Conservation (phyloP, 2,113 vertebrate species). For the Sula dactylatra region DNA sequence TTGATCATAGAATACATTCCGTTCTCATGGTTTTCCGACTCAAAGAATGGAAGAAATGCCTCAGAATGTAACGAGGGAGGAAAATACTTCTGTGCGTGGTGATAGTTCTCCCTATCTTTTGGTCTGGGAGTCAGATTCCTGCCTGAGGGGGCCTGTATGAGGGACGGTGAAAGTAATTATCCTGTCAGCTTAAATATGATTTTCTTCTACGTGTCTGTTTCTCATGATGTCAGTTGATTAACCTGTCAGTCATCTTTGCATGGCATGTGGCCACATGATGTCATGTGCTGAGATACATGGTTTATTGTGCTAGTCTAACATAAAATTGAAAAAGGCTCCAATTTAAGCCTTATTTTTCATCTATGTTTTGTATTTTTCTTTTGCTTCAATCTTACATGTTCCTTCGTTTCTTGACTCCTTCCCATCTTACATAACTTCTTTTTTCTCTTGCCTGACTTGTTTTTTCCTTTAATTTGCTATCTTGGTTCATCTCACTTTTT, state of each 20-base stretch:
- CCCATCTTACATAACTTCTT: not conserved
- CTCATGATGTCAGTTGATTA: constrained; percentile 27
- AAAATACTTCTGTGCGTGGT: constrained; percentile 4
- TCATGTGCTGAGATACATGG: not conserved
- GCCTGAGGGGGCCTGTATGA: not conserved
- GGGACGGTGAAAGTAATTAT: constrained; percentile 35
- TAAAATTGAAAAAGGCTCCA: not conserved
- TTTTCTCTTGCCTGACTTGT: not conserved
- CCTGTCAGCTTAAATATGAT: constrained; percentile 8
- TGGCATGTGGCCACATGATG: constrained; percentile 26
- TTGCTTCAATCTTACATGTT: not conserved
- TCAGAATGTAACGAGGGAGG: not conserved
- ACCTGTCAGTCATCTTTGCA: not conserved
- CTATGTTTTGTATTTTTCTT: not conserved
- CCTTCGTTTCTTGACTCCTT: not conserved
- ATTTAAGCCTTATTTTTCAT: not conserved
- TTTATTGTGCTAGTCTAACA: not conserved
- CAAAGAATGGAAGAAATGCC: constrained; percentile 36
- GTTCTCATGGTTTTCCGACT: constrained; percentile 8
- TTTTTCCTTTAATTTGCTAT: not conserved
- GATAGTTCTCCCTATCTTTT: constrained; percentile 8
- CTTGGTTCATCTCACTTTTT: not conserved
- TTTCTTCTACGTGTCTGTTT: not conserved
- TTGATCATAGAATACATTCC: constrained; percentile 24
- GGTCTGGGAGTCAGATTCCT: constrained; percentile 11